Evolutionary conservation across 2,888 invertebrate genomes (phyloP).

Genomic region (Pomacea canaliculata): DNA sequence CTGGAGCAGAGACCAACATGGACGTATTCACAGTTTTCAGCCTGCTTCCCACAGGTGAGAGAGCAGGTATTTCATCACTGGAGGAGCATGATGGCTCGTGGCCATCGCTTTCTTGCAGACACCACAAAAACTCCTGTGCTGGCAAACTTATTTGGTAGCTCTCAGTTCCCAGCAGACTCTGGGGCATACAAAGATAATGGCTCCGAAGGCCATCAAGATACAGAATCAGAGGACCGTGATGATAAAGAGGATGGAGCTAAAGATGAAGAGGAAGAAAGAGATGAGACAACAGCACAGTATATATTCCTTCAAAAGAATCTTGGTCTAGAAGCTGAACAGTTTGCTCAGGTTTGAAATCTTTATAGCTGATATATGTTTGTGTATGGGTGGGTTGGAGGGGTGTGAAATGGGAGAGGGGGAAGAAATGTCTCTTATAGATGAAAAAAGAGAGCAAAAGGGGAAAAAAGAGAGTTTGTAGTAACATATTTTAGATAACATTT

Average conservation of each 20-base stretch:
- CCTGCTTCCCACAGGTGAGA: constrained; percentile 37
- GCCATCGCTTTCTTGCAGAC: constrained; percentile 35
- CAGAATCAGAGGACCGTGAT: too few species aligned
- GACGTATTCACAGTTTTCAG: constrained; percentile 36
- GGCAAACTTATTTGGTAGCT: background rate
- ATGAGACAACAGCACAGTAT: constrained; percentile 18
- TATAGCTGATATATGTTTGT: background rate
- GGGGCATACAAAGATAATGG: background rate
- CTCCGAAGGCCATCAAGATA: too few species aligned
- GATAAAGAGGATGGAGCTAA: too few species aligned
- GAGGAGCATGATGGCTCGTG: constrained; percentile 34
- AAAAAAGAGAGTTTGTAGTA: too few species aligned
- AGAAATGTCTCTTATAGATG: too few species aligned
- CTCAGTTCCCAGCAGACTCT: background rate
- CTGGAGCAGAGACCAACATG: constrained; percentile 38
- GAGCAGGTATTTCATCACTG: constrained; percentile 37
- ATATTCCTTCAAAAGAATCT: constrained; percentile 33
- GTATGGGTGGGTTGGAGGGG: background rate
- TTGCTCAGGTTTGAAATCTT: constrained; percentile 21
- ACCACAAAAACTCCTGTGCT: background rate
- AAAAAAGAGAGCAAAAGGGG: too few species aligned
- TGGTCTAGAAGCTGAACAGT: constrained; percentile 26
- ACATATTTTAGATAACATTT: too few species aligned
- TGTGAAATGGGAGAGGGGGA: too few species aligned
- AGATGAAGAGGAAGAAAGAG: too few species aligned